Evolutionary conservation across 2,888 invertebrate genomes (phyloP), one percentile per base, ranked within the genome.

Genomic region (Cyclophora albipunctata): DNA sequence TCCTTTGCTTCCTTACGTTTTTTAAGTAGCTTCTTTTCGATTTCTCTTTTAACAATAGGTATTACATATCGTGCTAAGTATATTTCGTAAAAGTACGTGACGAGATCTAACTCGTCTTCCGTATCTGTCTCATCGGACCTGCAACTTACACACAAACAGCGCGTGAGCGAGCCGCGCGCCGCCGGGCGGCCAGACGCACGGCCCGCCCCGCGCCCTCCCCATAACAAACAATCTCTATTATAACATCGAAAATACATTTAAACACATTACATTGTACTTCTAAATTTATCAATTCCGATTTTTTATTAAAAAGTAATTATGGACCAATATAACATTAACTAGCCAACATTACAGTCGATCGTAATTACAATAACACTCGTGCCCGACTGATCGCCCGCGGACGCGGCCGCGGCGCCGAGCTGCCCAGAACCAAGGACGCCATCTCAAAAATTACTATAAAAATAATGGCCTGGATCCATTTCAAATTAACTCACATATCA

Each of bases 271-370:
- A 34, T 43, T 33, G 5, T 67, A 60, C 57, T 64, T 66, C 60
- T 69, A 67, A 63, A 62, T 68, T 43, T 55, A 70, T 71, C 73
- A 73, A 72, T 73, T 72, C 73, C 63, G 59, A 54, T 40, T 46
- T 48, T 20, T 52, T 45, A 48, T 49, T 47, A 53, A 45, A 49
- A 20, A 45, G 5, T 37, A 37, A 5, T 37, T 37, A 43, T 43
- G 43, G 43, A 43, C 43, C 34, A 37, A 37, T 37, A 5, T 55
- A 55, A 52, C 54, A 52, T 46, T 37, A 45, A 44, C 50, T 58
- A 53, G 42, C 44, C 53, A 46, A 51, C 49, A 48, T 46, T 50
- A 53, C 41, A 37, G 53, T 45, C 46, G 52, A 60, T 47, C 34
- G 47, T 44, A 47, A 47, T 34, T 42, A 41, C 34, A 33, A 1